Evolutionary conservation across 2,888 invertebrate species (phyloP).

Genomic region (Sialis lutaria): DNA sequence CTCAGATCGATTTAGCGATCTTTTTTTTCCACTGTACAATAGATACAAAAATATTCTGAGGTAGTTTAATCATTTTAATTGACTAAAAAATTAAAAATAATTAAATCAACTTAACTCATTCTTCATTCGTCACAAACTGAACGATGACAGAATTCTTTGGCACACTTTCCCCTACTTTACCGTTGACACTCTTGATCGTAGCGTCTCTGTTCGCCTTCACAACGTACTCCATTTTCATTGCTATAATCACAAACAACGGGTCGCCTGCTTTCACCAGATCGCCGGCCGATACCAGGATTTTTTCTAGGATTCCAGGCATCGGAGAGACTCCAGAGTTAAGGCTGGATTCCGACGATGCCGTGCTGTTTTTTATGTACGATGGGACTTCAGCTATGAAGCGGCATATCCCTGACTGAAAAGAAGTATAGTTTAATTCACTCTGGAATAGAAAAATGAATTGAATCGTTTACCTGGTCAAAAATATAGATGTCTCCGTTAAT

Average conservation of each 20-base stretch:
- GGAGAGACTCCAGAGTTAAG: conserved; percentile 62
- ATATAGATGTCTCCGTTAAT: conserved; percentile 39
- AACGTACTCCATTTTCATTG: conserved; percentile 99
- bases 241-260: conserved; percentile 82
- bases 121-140: conserved; percentile 28
- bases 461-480: conserved; percentile 36
- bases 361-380: conserved; percentile 29
- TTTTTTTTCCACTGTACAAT: no score
- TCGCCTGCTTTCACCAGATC: conserved; percentile 75
- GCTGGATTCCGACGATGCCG: conserved; percentile 18
- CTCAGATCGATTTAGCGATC: no score
- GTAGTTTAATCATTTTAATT: conserved; percentile 4
- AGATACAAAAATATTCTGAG: conserved; percentile 2
- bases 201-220: conserved; percentile 72
- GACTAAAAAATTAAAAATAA: conserved; percentile 3
- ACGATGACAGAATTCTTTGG: conserved; percentile 53
- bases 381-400: conserved; percentile 42
- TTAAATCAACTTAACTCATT: conserved; percentile 3
- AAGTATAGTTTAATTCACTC: not conserved
- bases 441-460: no score
- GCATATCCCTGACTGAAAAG: conserved; percentile 45
- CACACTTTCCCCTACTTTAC: conserved; percentile 65
- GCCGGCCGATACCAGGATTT: conserved; percentile 66
- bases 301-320: conserved; percentile 93
- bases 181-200: conserved; percentile 50